Percentiles rank a stretch among this genome's conserved stretches.
Conservation (phyloP, 2,888 invertebrate species). For the Cheilosia variabilis region DNA sequence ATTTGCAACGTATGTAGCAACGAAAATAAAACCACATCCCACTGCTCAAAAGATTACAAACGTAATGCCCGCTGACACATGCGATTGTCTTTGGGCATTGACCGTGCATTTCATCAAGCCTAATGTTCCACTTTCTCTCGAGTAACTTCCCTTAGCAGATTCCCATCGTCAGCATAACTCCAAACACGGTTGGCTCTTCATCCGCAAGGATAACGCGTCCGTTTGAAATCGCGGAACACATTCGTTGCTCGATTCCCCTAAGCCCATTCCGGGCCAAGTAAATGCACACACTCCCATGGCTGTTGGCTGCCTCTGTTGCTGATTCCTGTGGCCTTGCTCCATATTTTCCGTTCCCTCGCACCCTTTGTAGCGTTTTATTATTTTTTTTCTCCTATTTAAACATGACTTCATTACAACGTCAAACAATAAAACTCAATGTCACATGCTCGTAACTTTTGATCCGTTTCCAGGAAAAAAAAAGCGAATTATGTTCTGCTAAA, state of each 20-base stretch:
- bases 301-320: constrained; percentile 28
- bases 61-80: constrained; percentile 36
- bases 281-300: constrained; percentile 22
- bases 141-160: constrained; percentile 26
- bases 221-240: constrained; percentile 64
- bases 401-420: constrained; percentile 69
- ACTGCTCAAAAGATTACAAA: constrained; percentile 47
- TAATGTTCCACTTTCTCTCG: constrained; percentile 26
- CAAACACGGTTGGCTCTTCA: constrained; percentile 25
- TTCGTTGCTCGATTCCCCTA: constrained; percentile 17
- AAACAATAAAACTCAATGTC: constrained; percentile 75
- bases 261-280: constrained; percentile 64
- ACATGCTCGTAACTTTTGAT: constrained; percentile 64
- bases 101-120: constrained; percentile 69
- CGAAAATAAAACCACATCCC: constrained; percentile 33
- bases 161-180: constrained; percentile 30
- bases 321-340: constrained; percentile 59
- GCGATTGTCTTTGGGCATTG: constrained; percentile 71
- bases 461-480: constrained; percentile 34
- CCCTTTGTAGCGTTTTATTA: constrained; percentile 49
- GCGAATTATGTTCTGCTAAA: constrained; percentile 24
- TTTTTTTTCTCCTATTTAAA: constrained; percentile 41
- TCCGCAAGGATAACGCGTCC: constrained; percentile 48
- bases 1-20: neutral
- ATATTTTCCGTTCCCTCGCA: constrained; percentile 64